A percentile compares a stretch with the other conserved stretches of the same genome.
Evolutionary conservation across 2,888 invertebrate species (phyloP).

Genomic region (Eurytoma californica): DNA sequence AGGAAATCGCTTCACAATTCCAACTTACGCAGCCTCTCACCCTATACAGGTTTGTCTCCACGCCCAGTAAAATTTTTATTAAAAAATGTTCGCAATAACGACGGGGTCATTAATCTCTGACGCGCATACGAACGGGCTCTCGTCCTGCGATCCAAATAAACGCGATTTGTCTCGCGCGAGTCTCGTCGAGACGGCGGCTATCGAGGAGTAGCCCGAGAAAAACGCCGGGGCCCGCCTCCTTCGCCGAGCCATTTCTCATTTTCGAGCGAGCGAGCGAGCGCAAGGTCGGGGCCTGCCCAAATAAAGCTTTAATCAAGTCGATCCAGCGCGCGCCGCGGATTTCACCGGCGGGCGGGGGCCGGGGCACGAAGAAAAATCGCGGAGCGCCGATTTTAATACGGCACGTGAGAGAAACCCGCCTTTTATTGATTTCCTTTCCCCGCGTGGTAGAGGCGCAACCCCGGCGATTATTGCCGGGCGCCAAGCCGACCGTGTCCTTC

Average conservation of each 20-base stretch:
- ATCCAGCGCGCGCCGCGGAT: constrained; percentile 4
- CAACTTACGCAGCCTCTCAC: not conserved
- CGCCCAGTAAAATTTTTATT: constrained; percentile 20
- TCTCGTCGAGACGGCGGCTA: not conserved
- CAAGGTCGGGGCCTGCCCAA: constrained; percentile 37
- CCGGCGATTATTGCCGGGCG: not conserved
- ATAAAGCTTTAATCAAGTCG: constrained; percentile 41
- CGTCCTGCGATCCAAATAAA: constrained; percentile 30
- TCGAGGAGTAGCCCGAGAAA: not conserved
- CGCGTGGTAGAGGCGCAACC: not conserved
- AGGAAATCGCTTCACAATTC: no score
- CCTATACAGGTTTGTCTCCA: not conserved
- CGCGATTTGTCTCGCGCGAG: constrained; percentile 22
- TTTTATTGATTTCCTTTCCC: constrained; percentile 41
- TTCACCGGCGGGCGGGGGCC: constrained; percentile 37
- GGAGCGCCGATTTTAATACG: constrained; percentile 41
- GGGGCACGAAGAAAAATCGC: not conserved
- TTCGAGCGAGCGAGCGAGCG: constrained; percentile 13
- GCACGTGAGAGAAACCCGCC: constrained; percentile 46
- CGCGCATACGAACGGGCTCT: not conserved
- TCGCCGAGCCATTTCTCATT: constrained; percentile 39
- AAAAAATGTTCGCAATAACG: constrained; percentile 33
- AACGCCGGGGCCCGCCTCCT: not conserved
- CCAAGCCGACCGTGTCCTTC: not conserved
- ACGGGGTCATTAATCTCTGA: constrained; percentile 27